Conservation (phyloP, 2,888 invertebrate genomes). For the Oscheius sp. region DNA sequence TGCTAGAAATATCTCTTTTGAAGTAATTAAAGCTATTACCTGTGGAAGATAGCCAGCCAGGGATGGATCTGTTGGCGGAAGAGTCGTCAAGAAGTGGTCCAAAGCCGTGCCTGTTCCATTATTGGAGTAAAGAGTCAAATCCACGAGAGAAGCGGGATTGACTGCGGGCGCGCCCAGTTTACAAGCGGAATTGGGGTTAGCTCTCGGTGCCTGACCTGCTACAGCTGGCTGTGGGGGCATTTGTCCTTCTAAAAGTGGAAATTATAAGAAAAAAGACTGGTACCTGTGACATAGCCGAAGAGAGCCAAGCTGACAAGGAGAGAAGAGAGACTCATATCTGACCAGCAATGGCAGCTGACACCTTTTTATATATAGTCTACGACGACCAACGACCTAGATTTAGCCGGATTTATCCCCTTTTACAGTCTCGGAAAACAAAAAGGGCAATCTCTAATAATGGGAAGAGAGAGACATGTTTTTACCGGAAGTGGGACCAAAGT, state of each 20-base stretch:
- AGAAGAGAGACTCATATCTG: not conserved
- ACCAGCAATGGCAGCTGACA: too few species aligned
- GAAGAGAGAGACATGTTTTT: too few species aligned
- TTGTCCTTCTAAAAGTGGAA: not conserved
- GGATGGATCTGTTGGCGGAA: not conserved
- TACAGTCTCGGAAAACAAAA: too few species aligned
- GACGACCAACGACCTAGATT: too few species aligned
- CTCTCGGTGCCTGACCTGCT: too few species aligned
- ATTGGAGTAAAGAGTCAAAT: conserved; percentile 1
- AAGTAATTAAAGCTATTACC: not conserved
- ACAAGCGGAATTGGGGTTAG: not conserved
- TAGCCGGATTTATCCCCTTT: too few species aligned
- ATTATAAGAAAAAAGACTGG: not conserved
- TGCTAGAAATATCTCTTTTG: not conserved
- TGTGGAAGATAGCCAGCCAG: not conserved
- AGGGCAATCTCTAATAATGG: too few species aligned
- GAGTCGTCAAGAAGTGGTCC: not conserved
- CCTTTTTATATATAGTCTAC: too few species aligned
- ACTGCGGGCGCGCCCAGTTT: not conserved
- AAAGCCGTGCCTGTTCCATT: not conserved
- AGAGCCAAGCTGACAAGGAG: not conserved
- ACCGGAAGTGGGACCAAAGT: too few species aligned
- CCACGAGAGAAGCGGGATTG: not conserved
- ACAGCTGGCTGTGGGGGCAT: too few species aligned
- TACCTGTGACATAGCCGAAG: not conserved